phyloP scores from a whole-genome alignment of 2,797 vertebrate species.

The Mus caroli region DNA sequence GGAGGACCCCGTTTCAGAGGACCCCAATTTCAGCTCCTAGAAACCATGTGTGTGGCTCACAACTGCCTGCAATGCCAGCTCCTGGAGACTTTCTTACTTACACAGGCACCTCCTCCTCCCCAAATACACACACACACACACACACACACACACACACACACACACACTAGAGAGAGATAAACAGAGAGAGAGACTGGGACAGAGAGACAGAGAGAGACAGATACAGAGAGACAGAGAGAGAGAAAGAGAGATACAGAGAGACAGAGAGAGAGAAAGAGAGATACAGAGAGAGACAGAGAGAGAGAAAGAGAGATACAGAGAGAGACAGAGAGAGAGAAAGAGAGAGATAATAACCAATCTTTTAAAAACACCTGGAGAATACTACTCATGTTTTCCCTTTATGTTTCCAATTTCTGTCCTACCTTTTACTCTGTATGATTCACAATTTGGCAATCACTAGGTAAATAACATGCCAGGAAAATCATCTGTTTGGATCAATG shows the following conservation, averaged over 20 bases:
- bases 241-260: no score
- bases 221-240: no score
- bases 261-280: no score
- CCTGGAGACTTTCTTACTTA: background rate
- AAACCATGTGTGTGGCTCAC: background rate
- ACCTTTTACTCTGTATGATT: constrained; percentile 66
- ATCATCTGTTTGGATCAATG: constrained; percentile 49
- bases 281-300: no score
- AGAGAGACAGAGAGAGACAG: no score
- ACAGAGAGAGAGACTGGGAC: no score
- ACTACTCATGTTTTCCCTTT: background rate
- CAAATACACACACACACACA: background rate
- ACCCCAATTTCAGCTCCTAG: background rate
- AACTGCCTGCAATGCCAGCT: background rate
- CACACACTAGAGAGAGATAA: no score
- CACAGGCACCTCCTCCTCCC: background rate
- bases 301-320: no score
- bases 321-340: no score
- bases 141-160: background rate
- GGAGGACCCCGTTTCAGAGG: background rate
- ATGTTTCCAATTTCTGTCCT: constrained; percentile 42
- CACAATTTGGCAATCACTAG: constrained; percentile 58
- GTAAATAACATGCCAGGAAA: constrained; percentile 45
- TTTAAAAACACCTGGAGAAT: constrained; percentile 9
- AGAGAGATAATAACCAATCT: background rate